Conservation (phyloP, 2,113 vertebrate species). For the Propithecus coquereli region DNA sequence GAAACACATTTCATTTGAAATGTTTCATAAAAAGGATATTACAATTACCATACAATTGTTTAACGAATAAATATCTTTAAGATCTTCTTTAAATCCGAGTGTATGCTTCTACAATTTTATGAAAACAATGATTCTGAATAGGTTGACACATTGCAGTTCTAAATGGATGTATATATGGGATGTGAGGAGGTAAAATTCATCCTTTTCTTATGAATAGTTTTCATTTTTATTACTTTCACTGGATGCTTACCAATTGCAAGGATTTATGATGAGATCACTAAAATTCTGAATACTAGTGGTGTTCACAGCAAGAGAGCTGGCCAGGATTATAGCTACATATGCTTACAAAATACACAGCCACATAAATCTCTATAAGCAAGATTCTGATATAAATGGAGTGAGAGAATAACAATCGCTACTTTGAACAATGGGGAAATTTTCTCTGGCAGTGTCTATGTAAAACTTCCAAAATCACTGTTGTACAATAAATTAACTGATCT, state of each 20-base stretch:
- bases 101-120: background rate
- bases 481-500: background rate
- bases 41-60: background rate
- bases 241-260: constrained; percentile 6
- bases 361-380: constrained; percentile 34
- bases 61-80: background rate
- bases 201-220: constrained; percentile 14
- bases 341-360: background rate
- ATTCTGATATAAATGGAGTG: background rate
- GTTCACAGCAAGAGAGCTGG: constrained; percentile 30
- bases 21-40: background rate
- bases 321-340: constrained; percentile 2
- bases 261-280: constrained; percentile 54
- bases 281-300: constrained; percentile 34
- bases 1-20: background rate
- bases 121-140: background rate
- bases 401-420: background rate
- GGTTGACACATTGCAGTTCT: background rate
- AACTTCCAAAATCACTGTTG: background rate
- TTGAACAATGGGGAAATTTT: background rate
- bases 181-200: background rate
- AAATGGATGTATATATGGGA: background rate
- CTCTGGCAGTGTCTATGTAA: background rate
- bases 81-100: background rate
- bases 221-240: constrained; percentile 27